A percentile compares a stretch with the other conserved stretches of the same genome.
Evolutionary conservation across 1,140 invertebrate genomes (phyloP).

Genomic region (Neodiprion pinetum): DNA sequence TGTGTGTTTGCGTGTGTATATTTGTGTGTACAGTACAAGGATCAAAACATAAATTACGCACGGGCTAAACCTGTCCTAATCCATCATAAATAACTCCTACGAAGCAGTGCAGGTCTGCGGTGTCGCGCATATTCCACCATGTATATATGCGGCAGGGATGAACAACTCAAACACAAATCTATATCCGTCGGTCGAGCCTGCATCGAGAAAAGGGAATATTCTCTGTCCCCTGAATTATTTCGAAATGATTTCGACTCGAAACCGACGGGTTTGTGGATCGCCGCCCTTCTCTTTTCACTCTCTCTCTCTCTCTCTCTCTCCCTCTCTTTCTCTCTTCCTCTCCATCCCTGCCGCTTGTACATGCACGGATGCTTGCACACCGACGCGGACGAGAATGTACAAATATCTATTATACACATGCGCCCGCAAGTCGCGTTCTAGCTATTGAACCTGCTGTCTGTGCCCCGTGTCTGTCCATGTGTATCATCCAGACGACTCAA

Average conservation of each 20-base stretch:
- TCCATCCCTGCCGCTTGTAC: constrained; percentile 15
- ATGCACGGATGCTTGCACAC: constrained; percentile 29
- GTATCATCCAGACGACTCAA: too few relatives aligned
- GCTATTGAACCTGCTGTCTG: constrained; percentile 28
- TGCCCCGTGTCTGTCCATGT: constrained; percentile 4
- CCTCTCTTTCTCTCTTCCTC: constrained; percentile 6
- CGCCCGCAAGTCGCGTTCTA: not conserved
- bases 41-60: constrained; percentile 52
- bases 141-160: too few relatives aligned
- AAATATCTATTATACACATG: not conserved
- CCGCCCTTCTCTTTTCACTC: not conserved
- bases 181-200: constrained; percentile 16
- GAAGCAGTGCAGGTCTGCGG: not conserved
- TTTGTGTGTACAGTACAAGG: too few relatives aligned
- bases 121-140: not conserved
- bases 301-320: not conserved
- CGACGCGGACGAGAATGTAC: constrained; percentile 1
- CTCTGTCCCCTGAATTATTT: constrained; percentile 58
- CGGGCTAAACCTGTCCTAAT: constrained; percentile 56
- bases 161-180: not conserved
- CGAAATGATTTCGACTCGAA: constrained; percentile 45
- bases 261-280: not conserved
- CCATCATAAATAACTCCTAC: constrained; percentile 58
- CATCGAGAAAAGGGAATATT: constrained; percentile 35
- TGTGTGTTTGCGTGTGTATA: too few relatives aligned